Evolutionary conservation across 2,113 vertebrate genomes (phyloP), one percentile per base, ranked within the genome.

Genomic region (Donacobius atricapilla): DNA sequence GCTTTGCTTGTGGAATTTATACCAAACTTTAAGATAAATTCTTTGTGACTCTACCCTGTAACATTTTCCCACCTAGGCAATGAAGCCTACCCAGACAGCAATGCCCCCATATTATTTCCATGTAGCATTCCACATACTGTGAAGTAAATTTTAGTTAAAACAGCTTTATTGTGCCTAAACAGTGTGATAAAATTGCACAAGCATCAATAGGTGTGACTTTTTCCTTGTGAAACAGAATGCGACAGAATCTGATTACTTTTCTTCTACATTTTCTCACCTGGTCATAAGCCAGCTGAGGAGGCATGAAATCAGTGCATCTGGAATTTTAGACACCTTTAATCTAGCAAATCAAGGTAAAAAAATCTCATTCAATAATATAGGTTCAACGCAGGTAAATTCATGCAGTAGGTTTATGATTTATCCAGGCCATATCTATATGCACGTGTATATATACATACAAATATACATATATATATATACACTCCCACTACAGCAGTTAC

Each of bases 41-140:
- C 3, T 71, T 35, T 44, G 15, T 42, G 27, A 30, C 4, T 44
- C 13, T 44, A 33, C 16, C 5, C 50, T 87, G 28, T 27, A 73
- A 28, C 3, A 58, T 79, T 81, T 89, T 45, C 24, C 16, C 19
- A 53, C 27, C 2, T 1, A 20, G 30, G 30, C 21, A 63, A 39
- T 14, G 22, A 18, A 82, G 4, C 1, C 10, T n/a, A 56, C 4
- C 1, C 23, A 51, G 16, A n/a, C 2, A 48, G 5, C 3, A 72
- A 21, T 17, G 39, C 1, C 3, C 28, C 15, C 31, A n/a, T 37
- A 23, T 28, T 77, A 13, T 75, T 37, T n/a, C 25, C 3, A 4
- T 7, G 24, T 17, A 28, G 2, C 23, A 42, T 19, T 7, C 15
- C 30, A 53, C n/a, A 17, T 23, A 35, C 3, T 28, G 1, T 17